Evolutionary conservation across 2,797 vertebrate genomes (phyloP), one percentile per base, ranked within the genome.

Genomic region (Pangasius larnaudii): DNA sequence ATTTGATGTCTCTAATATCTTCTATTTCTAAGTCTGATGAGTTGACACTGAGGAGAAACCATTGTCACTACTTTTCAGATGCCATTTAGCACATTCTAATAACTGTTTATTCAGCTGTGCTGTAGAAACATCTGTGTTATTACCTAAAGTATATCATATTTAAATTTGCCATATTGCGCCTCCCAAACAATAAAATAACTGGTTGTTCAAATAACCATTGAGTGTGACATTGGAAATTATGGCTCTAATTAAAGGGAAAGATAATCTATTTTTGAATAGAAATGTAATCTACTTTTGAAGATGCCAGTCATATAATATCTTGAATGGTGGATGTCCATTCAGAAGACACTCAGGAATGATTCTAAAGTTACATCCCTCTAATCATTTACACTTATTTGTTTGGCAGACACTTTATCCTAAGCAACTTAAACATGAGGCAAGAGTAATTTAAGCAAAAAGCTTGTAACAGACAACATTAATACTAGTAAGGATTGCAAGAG

Each of bases 221-320:
- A 59, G 42, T 74, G 67, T 49, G 14, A 80, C 75, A 30, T 46
- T 71, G 59, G 24, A 88, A 81, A 72, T 72, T 30, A 58, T 86
- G 33, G 22, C 30, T 53, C 30, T 61, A 30, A 65, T 51, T 84
- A 71, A 69, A 78, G 61, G 71, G 58, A 82, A 87, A 24, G 24
- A 59, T 85, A 74, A 85, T 86, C 58, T n/a, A 42, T 86, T 89
- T 83, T 81, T 67, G 46, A 85, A 59, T 53, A 88, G 42, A 75
- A 79, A 6, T 42, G 9, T 72, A 63, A 74, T 81, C 39, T 63
- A 53, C 30, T 74, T 84, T 69, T 36, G 9, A 33, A 49, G 51
- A 84, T 84, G 9, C 56, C 71, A 56, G 81, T 63, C 79, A 82
- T 49, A 72, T 51, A 53, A 77, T 51, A 53, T 78, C n/a, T 53